Base-by-base conservation (phyloP, 2,113 vertebrate species). In the Phyllostomus discolor region DNA sequence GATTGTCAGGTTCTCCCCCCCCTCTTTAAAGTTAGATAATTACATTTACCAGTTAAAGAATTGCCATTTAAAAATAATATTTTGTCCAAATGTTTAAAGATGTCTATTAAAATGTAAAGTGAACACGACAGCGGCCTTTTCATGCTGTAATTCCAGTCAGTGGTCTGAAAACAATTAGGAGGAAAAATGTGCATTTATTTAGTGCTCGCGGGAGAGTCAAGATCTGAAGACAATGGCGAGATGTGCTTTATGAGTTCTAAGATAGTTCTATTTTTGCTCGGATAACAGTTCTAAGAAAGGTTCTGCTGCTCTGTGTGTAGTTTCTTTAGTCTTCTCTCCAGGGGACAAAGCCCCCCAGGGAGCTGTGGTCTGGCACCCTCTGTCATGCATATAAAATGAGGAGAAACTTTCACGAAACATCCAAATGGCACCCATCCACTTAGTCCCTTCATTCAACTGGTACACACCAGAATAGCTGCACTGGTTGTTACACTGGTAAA, bases 71-170 rank as follows among this genome's bases (percentile, higher is more conserved):
- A 98, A 98, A 98, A 98, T 97, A 96, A 97, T 98, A 97, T 98
- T 99, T 98, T 98, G 98, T 98, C 98, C 98, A 99, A 99, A 99
- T 99, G 98, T 99, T 98, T 99, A 97, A 98, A 98, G 98, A 97
- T 80, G 94, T 96, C 86, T 64, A 15, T 98, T 98, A 97, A 98
- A 98, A 98, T 11, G 31, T 97, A 83, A 94, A 91, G 92, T 70
- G 84, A 97, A 97, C 91, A 84, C 98, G 98, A 98, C 98, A 99
- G 98, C 87, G 83, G 95, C 92, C 97, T 98, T 98, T 98, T 98
- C 89, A 96, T 95, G 97, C 97, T 98, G 96, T 98, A 95, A 95
- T 97, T 98, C 96, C 95, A 98, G 97, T 97, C 95, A 96, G 97
- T 92, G 97, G 96, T 98, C 97, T 98, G 95, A 97, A 98, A 97